Evolutionary conservation across 2,888 invertebrate genomes (phyloP), one percentile per base, ranked within the genome.

Genomic region (Diarsia dahlii): DNA sequence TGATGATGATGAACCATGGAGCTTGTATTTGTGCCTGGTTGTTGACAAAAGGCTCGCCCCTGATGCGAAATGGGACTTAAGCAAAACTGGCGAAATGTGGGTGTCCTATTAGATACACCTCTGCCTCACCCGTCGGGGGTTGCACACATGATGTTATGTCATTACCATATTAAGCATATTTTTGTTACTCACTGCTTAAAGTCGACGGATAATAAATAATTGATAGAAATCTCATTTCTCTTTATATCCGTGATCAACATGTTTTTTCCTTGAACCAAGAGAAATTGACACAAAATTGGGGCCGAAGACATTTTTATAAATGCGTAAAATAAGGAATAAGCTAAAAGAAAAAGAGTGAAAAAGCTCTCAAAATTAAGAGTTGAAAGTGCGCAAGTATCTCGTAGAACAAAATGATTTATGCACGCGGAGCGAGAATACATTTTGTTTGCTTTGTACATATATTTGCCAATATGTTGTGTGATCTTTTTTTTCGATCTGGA

Each of bases 321-420:
- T 50, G 34, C 18, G 48, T 45, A n/a, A 46, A 10, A 1, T 23
- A 58, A 58, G 58, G 70, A 78, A 79, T 54, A 62, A 12, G 52
- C 23, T 45, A 39, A 23, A 18, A 20, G 13, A 34, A 20, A 9
- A 48, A 28, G 5, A 52, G n/a, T 6, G 28, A 3, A 69, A n/a
- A 12, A 77, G 23, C 48, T 66, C 23, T 28, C 45, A 48, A 71
- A 72, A 70, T 83, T 58, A 74, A 79, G 56, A 52, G 65, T n/a
- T 58, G 18, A 65, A 65, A 65, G 58, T 54, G 54, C 54, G 18
- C 9, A 48, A 48, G 28, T 52, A n/a, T 48, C 15, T 23, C 13
- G 28, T 65, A 23, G 48, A 76, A 69, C 46, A 65, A 81, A 81
- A 81, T 56, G 0, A 23, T 13, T 13, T 60, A 62, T 65, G 58